Base-by-base conservation (phyloP, 2,113 vertebrate genomes). In the Sarotherodon lohbergeri region DNA sequence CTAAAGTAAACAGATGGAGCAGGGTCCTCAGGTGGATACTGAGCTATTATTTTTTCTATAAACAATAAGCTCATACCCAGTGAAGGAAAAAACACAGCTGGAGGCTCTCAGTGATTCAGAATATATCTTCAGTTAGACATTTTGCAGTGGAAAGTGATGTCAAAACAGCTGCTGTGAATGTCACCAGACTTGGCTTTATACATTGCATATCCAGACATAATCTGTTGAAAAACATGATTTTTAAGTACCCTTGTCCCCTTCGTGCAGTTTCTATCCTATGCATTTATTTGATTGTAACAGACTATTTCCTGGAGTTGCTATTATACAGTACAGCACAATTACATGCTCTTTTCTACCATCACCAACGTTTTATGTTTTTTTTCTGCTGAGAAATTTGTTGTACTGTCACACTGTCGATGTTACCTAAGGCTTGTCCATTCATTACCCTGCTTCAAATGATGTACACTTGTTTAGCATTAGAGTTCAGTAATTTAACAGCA, bases 1-100 rank as follows among this genome's bases (percentile, higher is more conserved):
- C 41, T 27, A 86, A 83, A 80, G 81, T 59, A 90, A 90, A 90
- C 90, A 92, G 86, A 86, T 81, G 91, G 83, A 86, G 68, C 14
- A 0, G 59, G 78, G 88, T 92, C 89, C 91, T 85, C 94, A 93
- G 92, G 90, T 92, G 93, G 91, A 93, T 80, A 22, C 27, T n/a
- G 85, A 73, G 56, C 68, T 59, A 39, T 82, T 91, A 90, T 92
- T 86, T 91, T 86, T 90, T 89, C 61, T 87, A 86, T 86, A 90
- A 93, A 94, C 89, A 93, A 89, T 86, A 91, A 80, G 79, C 90
- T 90, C 78, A 76, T 81, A 85, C 41, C 46, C 36, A 48, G 80
- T 34, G 39, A 86, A 83, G n/a, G 14, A 6, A 71, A 57, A 79
- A 56, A 54, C 56, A 82, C 66, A 71, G 83, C 83, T 91, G 76